These are phyloP conservation scores for Samia ricini DNA, from an alignment of 1,140 invertebrate species.

Conservation along the genomic window DNA sequence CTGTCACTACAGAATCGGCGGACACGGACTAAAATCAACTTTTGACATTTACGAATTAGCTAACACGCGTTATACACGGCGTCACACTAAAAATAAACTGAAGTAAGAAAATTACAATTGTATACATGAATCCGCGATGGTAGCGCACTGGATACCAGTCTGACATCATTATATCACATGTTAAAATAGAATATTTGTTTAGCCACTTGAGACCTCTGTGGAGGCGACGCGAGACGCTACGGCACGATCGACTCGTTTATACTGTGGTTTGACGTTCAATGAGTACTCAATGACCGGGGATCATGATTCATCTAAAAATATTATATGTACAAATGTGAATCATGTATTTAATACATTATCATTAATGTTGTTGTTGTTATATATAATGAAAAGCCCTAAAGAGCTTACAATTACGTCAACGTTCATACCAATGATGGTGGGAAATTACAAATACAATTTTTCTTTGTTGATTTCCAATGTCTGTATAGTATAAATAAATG, in stretches of 20 bases:
- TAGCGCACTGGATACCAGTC: conserved; percentile 57
- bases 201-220: conserved; percentile 37
- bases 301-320: conserved; percentile 66
- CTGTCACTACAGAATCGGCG: conserved; percentile 19
- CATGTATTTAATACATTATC: conserved; percentile 32
- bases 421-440: conserved; percentile 5
- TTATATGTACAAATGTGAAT: conserved; percentile 60
- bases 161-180: conserved; percentile 72
- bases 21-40: conserved; percentile 49
- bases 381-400: conserved; percentile 35
- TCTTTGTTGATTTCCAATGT: neutral
- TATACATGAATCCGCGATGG: conserved; percentile 66
- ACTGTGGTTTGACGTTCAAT: conserved; percentile 54
- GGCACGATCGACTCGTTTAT: conserved; percentile 40
- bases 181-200: conserved; percentile 70
- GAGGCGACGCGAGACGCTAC: conserved; percentile 36
- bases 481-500: neutral
- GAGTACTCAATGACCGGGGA: conserved; percentile 51
- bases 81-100: conserved; percentile 70
- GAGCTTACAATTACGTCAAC: conserved; percentile 53
- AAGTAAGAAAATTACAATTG: conserved; percentile 70
- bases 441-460: neutral
- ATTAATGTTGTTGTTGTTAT: conserved; percentile 16
- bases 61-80: conserved; percentile 66
- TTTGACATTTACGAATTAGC: conserved; percentile 70